Conservation (phyloP, 2,797 vertebrate species). For the Paratrypauchen microcephalus region DNA sequence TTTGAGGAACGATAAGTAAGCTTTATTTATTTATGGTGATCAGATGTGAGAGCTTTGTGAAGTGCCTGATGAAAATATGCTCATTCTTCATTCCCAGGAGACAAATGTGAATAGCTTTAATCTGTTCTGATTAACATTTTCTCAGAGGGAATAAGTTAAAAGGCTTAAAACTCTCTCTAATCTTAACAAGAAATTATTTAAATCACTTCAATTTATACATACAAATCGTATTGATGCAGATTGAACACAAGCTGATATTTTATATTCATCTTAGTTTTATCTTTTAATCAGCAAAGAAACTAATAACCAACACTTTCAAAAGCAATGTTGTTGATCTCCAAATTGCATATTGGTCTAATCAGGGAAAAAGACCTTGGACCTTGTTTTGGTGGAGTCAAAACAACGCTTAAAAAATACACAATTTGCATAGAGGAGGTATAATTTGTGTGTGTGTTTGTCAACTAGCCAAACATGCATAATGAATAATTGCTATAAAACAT, state of each 20-base stretch:
- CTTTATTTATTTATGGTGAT: slow-evolving; percentile 9
- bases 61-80: slow-evolving; percentile 53
- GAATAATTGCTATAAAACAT: neutral
- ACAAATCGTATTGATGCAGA: slow-evolving; percentile 10
- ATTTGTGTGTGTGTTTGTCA: neutral
- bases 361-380: neutral
- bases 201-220: slow-evolving; percentile 58
- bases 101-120: slow-evolving; percentile 62
- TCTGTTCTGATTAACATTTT: slow-evolving; percentile 70
- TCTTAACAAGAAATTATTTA: slow-evolving; percentile 52
- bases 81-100: slow-evolving; percentile 49
- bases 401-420: neutral
- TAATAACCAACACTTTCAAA: slow-evolving; percentile 18
- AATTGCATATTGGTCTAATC: neutral
- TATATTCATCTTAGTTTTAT: slow-evolving; percentile 46
- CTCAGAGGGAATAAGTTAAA: slow-evolving; percentile 58
- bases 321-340: slow-evolving; percentile 1
- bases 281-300: slow-evolving; percentile 42
- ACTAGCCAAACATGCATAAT: neutral
- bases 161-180: slow-evolving; percentile 52
- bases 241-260: slow-evolving; percentile 42
- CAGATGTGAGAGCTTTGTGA: slow-evolving; percentile 54
- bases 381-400: neutral
- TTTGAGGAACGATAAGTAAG: neutral
- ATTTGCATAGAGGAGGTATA: neutral